A percentile compares a stretch with the other conserved stretches of the same genome.
Conservation (phyloP, 2,888 invertebrate genomes). For the Brachyptera putata region DNA sequence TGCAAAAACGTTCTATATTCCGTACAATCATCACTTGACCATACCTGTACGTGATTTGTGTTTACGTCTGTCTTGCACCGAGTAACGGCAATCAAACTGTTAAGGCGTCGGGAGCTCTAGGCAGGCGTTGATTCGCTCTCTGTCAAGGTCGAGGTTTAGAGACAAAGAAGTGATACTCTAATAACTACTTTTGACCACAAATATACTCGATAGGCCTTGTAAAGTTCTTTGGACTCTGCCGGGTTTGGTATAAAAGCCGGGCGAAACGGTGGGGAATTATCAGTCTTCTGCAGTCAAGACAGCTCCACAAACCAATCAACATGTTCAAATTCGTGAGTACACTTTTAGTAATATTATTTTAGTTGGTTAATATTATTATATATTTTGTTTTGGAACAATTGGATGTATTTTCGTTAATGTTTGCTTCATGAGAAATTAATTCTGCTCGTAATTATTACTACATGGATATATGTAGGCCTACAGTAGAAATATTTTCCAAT, state of each 20-base stretch:
- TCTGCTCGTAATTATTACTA: too few relatives aligned
- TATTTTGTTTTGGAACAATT: too few relatives aligned
- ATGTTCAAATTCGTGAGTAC: conserved; percentile 21
- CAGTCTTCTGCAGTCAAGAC: conserved; percentile 21
- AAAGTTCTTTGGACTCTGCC: neutral
- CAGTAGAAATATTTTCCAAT: too few relatives aligned
- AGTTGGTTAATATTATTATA: neutral
- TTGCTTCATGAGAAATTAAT: too few relatives aligned
- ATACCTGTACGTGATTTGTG: too few relatives aligned
- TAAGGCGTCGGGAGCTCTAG: too few relatives aligned
- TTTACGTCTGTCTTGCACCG: too few relatives aligned
- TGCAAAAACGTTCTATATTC: too few relatives aligned
- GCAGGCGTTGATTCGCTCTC: conserved; percentile 15
- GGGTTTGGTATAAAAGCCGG: neutral
- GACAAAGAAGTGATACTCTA: conserved; percentile 5
- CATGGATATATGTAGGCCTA: too few relatives aligned
- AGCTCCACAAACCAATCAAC: conserved; percentile 19
- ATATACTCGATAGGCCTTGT: neutral
- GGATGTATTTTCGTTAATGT: too few relatives aligned
- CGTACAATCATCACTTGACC: too few relatives aligned
- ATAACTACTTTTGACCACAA: conserved; percentile 4
- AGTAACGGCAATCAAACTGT: too few relatives aligned
- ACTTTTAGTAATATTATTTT: neutral
- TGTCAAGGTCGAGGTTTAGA: conserved; percentile 12
- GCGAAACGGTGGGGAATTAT: neutral